phyloP scores from a whole-genome alignment of 1,140 invertebrate species.

The Wasmannia auropunctata region DNA sequence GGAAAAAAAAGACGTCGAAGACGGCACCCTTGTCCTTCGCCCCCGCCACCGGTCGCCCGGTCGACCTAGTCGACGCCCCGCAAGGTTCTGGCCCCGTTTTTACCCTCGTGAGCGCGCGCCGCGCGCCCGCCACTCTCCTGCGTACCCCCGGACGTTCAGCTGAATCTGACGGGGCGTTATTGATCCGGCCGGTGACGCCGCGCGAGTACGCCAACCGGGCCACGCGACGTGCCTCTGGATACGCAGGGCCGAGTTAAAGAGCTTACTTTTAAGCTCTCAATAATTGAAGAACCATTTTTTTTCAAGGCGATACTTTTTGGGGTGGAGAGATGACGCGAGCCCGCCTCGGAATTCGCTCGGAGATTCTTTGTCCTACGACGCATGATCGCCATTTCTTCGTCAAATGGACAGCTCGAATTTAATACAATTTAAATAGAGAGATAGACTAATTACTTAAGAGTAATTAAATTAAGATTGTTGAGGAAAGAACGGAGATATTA shows the following conservation, averaged over 20 bases:
- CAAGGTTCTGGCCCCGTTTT: conserved; percentile 32
- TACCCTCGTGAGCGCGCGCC: conserved; percentile 35
- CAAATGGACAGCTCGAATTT: background rate
- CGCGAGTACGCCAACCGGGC: conserved; percentile 68
- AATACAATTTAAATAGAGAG: background rate
- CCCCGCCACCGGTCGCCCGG: no score
- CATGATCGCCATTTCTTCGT: background rate
- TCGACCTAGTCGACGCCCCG: conserved; percentile 32
- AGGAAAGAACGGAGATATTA: background rate
- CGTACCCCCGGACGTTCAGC: conserved; percentile 61
- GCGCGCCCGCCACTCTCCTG: conserved; percentile 42
- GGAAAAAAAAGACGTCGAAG: background rate
- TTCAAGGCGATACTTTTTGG: background rate
- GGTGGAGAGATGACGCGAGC: background rate
- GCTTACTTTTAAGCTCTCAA: background rate
- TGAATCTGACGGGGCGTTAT: conserved; percentile 64
- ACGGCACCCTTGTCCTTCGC: conserved; percentile 26
- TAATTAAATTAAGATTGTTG: background rate
- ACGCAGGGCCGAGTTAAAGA: conserved; percentile 21
- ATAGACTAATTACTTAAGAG: background rate
- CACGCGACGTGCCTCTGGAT: conserved; percentile 44
- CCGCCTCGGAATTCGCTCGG: background rate
- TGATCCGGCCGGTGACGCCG: conserved; percentile 62
- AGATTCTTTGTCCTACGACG: background rate
- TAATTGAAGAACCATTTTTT: background rate